Evolutionary conservation across 1,140 invertebrate genomes (phyloP), one percentile per base, ranked within the genome.

Genomic region (Eurosta solidaginis): DNA sequence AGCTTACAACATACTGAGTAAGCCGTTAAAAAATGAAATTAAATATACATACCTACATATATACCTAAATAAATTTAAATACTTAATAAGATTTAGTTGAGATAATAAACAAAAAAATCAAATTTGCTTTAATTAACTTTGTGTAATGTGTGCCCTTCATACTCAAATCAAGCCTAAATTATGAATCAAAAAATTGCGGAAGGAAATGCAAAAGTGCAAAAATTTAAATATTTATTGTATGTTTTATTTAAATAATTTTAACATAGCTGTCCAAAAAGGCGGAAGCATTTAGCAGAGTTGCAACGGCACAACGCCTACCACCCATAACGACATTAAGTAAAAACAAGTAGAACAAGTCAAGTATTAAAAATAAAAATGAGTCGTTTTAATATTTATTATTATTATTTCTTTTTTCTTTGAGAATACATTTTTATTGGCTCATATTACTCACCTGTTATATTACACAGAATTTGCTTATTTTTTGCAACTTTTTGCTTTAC

Each of bases 371-470:
- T 68, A 68, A 68, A 40, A 68, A 68, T 68, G 22, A 40, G 2
- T 2, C 33, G 22, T 42, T 68, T 52, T 22, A 22, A 5, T 63
- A n/a, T 68, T 68, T 40, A 68, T 9, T 36, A 33, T 68, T 33
- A 68, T 22, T 68, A 68, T 20, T 36, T 20, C n/a, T n/a, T n/a
- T n/a, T n/a, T n/a, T n/a, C n/a, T n/a, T n/a, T n/a, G n/a, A n/a
- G n/a, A n/a, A n/a, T n/a, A n/a, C n/a, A n/a, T 27, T 68, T 68
- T 20, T 68, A 25, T 59, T 68, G 40, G 20, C 54, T 59, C 14
- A 27, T 68, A 33, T 68, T 68, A 68, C 59, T 68, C 59, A 68
- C 59, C 59, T 68, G 59, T 68, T 68, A 68, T 68, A 68, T 68
- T 68, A 22, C 40, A 68, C 33, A 40, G 36, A 36, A 33, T 40